These are phyloP conservation scores for Lepidurus couesii DNA, from an alignment of 1,140 invertebrate genomes.

Conservation along the genomic window DNA sequence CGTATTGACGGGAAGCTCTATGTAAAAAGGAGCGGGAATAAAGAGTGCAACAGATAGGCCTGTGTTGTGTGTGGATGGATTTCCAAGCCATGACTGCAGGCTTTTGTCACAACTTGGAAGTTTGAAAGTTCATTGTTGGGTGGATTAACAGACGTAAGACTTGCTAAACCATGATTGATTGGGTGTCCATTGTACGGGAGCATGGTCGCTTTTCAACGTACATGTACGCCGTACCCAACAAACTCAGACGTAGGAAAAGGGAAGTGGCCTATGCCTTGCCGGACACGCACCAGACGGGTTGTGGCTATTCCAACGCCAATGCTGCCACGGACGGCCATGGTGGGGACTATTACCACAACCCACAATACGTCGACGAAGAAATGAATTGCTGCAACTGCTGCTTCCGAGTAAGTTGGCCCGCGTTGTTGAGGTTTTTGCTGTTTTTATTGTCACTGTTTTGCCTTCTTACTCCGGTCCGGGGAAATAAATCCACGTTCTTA, in stretches of 20 bases:
- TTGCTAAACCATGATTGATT: constrained; percentile 60
- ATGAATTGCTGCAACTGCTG: constrained; percentile 14
- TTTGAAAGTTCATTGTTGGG: too few relatives aligned
- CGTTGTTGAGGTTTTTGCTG: neutral
- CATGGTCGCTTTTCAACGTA: constrained; percentile 64
- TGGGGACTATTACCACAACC: constrained; percentile 26
- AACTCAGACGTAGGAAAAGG: constrained; percentile 49
- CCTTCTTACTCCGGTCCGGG: too few relatives aligned
- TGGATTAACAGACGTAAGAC: neutral
- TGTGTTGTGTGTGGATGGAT: too few relatives aligned
- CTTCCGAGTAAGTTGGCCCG: neutral
- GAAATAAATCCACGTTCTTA: too few relatives aligned
- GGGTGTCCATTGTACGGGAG: constrained; percentile 68
- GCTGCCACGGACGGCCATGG: constrained; percentile 30
- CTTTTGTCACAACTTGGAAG: too few relatives aligned
- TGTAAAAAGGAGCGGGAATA: too few relatives aligned
- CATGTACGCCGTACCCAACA: constrained; percentile 57
- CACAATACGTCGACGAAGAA: constrained; percentile 6
- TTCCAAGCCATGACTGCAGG: too few relatives aligned
- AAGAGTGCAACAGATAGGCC: too few relatives aligned
- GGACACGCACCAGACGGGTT: constrained; percentile 5
- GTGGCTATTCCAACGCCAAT: constrained; percentile 23
- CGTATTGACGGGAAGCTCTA: too few relatives aligned
- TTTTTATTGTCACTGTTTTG: neutral
- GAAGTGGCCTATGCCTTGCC: constrained; percentile 29